Percentiles rank a stretch among this genome's conserved stretches.
These are phyloP conservation scores for Holothuria glaberrima DNA, from an alignment of 35 echinoderm and acorn worm species.

Conservation along the genomic window DNA sequence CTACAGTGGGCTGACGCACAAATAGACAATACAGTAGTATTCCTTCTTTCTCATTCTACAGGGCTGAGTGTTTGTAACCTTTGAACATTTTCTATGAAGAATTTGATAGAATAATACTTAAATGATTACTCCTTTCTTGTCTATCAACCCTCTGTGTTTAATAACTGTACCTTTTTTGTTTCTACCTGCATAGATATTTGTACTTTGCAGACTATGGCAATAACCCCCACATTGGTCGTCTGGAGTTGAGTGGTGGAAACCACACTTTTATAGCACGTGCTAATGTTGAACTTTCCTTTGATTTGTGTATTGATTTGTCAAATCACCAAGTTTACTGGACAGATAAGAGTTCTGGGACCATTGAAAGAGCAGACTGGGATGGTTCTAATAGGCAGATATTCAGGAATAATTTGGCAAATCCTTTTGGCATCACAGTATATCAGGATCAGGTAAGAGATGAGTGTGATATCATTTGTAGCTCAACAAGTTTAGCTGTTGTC, in stretches of 20 bases:
- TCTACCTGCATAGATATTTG: slow-evolving; percentile 55
- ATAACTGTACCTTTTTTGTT: no score
- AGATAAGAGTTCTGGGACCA: slow-evolving; percentile 30
- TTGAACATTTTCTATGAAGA: no score
- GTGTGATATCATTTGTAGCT: slow-evolving; percentile 19
- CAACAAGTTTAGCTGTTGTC: background rate
- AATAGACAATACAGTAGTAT: no score
- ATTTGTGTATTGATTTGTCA: slow-evolving; percentile 59
- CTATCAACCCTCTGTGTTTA: no score
- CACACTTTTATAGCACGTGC: slow-evolving; percentile 23
- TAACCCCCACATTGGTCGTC: slow-evolving; percentile 56
- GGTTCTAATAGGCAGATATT: slow-evolving; percentile 52
- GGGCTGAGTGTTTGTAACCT: no score
- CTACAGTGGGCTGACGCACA: no score
- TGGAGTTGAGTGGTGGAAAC: slow-evolving; percentile 60
- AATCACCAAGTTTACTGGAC: slow-evolving; percentile 77
- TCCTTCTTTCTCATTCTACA: no score
- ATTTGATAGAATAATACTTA: no score
- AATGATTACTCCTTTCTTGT: no score
- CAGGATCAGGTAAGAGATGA: background rate
- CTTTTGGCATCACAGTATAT: slow-evolving; percentile 69
- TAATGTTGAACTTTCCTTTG: background rate
- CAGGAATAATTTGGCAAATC: slow-evolving; percentile 32
- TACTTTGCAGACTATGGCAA: slow-evolving; percentile 76
- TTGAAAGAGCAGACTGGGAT: slow-evolving; percentile 77